Conservation (phyloP, 2,888 invertebrate genomes). For the Eupithecia vulgata region DNA sequence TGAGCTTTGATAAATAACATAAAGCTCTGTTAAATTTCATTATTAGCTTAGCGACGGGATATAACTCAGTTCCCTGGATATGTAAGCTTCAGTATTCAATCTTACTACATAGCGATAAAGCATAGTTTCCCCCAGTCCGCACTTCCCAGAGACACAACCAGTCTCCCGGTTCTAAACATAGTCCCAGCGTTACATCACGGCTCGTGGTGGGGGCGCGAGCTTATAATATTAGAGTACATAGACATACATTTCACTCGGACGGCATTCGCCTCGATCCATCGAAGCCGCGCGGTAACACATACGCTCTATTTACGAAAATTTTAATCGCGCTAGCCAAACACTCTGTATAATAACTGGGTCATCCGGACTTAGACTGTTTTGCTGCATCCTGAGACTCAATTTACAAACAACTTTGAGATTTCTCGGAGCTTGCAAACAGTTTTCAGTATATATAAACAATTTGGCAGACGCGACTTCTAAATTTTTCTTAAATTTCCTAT, state of each 20-base stretch:
- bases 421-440: neutral
- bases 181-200: slow-evolving; percentile 79
- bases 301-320: slow-evolving; percentile 59
- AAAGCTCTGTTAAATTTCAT: neutral
- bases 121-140: slow-evolving; percentile 10
- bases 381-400: neutral
- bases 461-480: slow-evolving; percentile 4
- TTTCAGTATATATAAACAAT: neutral
- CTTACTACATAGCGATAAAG: slow-evolving; percentile 7
- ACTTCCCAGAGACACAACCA: slow-evolving; percentile 17
- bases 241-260: slow-evolving; percentile 80
- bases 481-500: slow-evolving; percentile 3
- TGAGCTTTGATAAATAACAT: neutral
- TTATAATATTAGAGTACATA: slow-evolving; percentile 84
- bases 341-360: slow-evolving; percentile 2
- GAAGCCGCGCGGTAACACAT: slow-evolving; percentile 67
- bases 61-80: neutral
- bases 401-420: neutral
- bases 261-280: slow-evolving; percentile 77
- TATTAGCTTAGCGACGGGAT: neutral
- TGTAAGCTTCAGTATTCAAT: neutral
- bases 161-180: slow-evolving; percentile 74
- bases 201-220: slow-evolving; percentile 77
- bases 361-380: neutral
- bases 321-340: slow-evolving; percentile 30